These are phyloP conservation scores for Leucophenga montana DNA, from an alignment of 2,888 invertebrate genomes.

Conservation along the genomic window DNA sequence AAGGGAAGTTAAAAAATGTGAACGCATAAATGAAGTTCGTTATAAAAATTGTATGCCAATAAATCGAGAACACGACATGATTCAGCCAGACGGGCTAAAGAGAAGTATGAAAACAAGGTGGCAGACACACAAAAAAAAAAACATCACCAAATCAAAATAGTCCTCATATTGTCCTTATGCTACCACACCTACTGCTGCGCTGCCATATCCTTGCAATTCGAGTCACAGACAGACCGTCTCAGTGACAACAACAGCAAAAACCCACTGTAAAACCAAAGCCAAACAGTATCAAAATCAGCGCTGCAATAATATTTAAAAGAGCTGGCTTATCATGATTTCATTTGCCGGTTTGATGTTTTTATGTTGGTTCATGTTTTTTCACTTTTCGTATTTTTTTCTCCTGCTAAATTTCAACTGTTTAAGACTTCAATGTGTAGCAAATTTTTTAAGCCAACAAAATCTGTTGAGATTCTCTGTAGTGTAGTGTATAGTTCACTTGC, in stretches of 20 bases:
- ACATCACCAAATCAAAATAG: too few species aligned
- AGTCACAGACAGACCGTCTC: too few species aligned
- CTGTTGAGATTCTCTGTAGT: too few species aligned
- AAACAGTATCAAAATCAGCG: conserved; percentile 19
- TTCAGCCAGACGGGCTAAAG: too few species aligned
- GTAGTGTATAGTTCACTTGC: too few species aligned
- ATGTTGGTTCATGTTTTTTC: neutral
- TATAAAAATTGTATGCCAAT: neutral
- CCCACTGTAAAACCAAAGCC: conserved; percentile 11
- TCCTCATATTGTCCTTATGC: too few species aligned
- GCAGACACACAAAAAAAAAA: too few species aligned
- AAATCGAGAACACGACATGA: neutral
- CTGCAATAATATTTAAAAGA: conserved; percentile 15
- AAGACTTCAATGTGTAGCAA: neutral
- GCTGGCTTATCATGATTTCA: conserved; percentile 21
- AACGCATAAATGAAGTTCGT: too few species aligned
- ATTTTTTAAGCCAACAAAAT: neutral
- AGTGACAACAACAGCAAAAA: neutral
- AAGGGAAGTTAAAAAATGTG: too few species aligned
- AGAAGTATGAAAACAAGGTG: too few species aligned
- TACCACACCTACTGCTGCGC: too few species aligned
- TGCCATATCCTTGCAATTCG: too few species aligned
- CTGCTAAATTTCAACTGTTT: neutral
- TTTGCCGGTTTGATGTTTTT: neutral
- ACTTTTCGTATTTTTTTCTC: neutral